phyloP scores from a whole-genome alignment of 64 coral and sea anemone species.

The Dendrophyllia cribrosa region DNA sequence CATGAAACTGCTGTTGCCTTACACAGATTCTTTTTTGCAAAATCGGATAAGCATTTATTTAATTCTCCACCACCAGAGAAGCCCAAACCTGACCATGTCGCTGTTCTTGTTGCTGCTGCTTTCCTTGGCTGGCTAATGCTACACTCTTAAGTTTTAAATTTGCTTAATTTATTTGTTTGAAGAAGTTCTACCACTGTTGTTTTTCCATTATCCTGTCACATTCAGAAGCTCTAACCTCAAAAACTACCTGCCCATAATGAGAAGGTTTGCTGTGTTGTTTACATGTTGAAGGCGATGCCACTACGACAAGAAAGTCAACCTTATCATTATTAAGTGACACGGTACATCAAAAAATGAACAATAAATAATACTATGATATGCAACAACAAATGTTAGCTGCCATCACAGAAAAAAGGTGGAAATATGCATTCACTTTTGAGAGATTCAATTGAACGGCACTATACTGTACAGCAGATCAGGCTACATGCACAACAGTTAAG shows the following conservation, averaged over 20 bases:
- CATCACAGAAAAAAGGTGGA: slow-evolving; percentile 1
- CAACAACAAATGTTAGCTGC: neutral
- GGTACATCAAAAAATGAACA: neutral
- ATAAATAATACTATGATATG: neutral
- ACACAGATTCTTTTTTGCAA: slow-evolving; percentile 25
- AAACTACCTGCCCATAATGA: neutral
- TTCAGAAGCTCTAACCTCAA: slow-evolving; percentile 38
- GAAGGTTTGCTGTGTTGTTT: slow-evolving; percentile 52
- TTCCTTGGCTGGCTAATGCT: slow-evolving; percentile 57
- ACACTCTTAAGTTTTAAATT: slow-evolving; percentile 1
- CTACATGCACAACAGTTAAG: neutral
- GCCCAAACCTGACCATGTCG: neutral
- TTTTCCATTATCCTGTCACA: slow-evolving; percentile 18
- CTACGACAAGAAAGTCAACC: slow-evolving; percentile 2
- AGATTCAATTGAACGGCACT: neutral
- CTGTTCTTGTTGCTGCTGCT: slow-evolving; percentile 11
- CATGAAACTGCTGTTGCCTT: slow-evolving; percentile 35
- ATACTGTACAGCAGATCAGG: neutral
- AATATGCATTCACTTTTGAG: slow-evolving; percentile 3
- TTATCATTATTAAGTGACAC: slow-evolving; percentile 15
- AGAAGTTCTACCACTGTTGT: slow-evolving; percentile 25
- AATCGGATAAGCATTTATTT: slow-evolving; percentile 47
- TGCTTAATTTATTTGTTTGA: slow-evolving; percentile 50
- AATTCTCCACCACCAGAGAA: slow-evolving; percentile 26
- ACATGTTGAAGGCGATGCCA: neutral